phyloP scores from a whole-genome alignment of 2,888 invertebrate species.

The Eupeodes luniger region DNA sequence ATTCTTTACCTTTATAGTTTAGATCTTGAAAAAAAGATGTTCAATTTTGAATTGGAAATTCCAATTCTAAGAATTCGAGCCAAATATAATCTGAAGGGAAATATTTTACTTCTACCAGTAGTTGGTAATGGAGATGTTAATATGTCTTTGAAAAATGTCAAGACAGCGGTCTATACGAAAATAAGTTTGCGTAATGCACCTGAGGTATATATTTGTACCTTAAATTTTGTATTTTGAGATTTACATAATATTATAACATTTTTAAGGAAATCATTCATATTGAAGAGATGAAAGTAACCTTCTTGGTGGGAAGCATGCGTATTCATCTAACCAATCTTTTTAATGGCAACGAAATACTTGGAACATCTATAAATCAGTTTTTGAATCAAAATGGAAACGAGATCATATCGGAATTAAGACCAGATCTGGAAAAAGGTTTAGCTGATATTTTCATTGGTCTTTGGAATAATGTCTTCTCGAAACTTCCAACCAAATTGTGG shows the following conservation, averaged over 20 bases:
- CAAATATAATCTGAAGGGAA: conserved; percentile 86
- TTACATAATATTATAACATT: background rate
- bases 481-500: conserved; percentile 86
- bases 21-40: conserved; percentile 84
- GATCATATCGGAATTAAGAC: conserved; percentile 86
- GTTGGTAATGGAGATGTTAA: conserved; percentile 86
- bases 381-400: conserved; percentile 86
- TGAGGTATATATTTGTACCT: conserved; percentile 78
- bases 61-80: conserved; percentile 86
- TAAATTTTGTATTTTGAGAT: background rate
- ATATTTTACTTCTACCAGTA: conserved; percentile 86
- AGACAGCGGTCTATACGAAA: conserved; percentile 85
- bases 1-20: conserved; percentile 81
- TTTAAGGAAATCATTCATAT: conserved; percentile 84
- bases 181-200: conserved; percentile 84
- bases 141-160: conserved; percentile 85
- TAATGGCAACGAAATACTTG: conserved; percentile 87
- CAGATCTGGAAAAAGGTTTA: conserved; percentile 85
- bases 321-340: conserved; percentile 86
- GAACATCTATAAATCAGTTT: conserved; percentile 86
- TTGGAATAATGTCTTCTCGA: conserved; percentile 86
- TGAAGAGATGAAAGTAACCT: conserved; percentile 86
- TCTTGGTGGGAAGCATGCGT: conserved; percentile 85
- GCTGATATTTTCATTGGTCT: conserved; percentile 86
- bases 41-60: conserved; percentile 86